Percentiles rank a stretch among this genome's conserved stretches.
Conservation (phyloP, 2,888 invertebrate genomes). For the Mycalesis mineus region DNA sequence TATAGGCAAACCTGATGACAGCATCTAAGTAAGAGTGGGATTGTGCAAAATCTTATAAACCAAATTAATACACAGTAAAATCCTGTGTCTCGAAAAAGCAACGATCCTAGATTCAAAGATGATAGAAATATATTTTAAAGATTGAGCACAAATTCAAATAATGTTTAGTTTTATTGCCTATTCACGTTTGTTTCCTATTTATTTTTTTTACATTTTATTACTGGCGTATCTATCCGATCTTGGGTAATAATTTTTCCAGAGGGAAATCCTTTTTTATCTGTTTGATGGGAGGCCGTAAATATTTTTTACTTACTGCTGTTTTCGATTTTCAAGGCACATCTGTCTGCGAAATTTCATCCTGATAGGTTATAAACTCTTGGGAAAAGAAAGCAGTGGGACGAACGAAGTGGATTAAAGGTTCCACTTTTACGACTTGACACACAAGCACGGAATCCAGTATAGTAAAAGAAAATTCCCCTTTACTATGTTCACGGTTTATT, state of each 20-base stretch:
- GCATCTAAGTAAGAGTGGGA: too few relatives aligned
- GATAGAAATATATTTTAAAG: too few relatives aligned
- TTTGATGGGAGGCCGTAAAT: conserved; percentile 26
- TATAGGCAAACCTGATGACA: too few relatives aligned
- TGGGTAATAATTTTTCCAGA: conserved; percentile 17
- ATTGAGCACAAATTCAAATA: not conserved
- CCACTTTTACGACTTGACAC: conserved; percentile 28
- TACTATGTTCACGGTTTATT: conserved; percentile 13
- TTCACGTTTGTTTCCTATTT: not conserved
- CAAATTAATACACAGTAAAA: too few relatives aligned
- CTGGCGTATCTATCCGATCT: conserved; percentile 9
- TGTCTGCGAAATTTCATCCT: conserved; percentile 25
- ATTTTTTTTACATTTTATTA: conserved; percentile 8
- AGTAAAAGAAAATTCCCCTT: conserved; percentile 24
- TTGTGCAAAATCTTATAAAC: too few relatives aligned
- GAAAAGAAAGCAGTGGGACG: conserved; percentile 26
- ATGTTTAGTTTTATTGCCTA: not conserved
- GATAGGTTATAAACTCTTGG: conserved; percentile 28
- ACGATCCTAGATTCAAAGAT: too few relatives aligned
- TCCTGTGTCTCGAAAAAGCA: too few relatives aligned
- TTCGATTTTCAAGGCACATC: conserved; percentile 32
- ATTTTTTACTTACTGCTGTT: conserved; percentile 25
- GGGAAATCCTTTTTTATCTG: conserved; percentile 26
- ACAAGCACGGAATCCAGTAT: conserved; percentile 18
- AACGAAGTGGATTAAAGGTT: conserved; percentile 28